Evolutionary conservation across 2,888 invertebrate genomes (phyloP), one percentile per base, ranked within the genome.

Genomic region (Drosophila monieri): DNA sequence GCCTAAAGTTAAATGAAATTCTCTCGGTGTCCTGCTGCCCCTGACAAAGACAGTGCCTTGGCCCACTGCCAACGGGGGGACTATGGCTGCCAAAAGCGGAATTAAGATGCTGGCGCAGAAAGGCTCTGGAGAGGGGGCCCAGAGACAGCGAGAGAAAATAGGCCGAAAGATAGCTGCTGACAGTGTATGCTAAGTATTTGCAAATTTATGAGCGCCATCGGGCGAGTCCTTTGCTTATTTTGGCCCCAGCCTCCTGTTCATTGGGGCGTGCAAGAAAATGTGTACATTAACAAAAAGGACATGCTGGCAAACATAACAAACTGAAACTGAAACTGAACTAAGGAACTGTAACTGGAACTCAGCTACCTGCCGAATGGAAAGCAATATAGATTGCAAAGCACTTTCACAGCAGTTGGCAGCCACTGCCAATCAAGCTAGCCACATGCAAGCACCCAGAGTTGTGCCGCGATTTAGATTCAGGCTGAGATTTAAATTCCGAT

Each of bases 391-490:
- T 77, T 61, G 57, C 41, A 60, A 80, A 67, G 67, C 76, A 73
- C 56, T 78, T 73, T 51, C 48, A 56, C 30, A 58, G 37, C 43
- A 41, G 52, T 23, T 59, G 18, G 39, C 41, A 51, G 73, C 41
- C 15, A 39, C 14, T 10, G 21, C 30, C 30, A 70, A 43, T 80
- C 68, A 84, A 78, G 78, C 73, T 59, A 85, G 78, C 85, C 85
- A 76, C 87, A 81, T 81, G 87, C 84, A 84, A 76, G 85, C 79
- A 69, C 59, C 71, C 71, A 71, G 72, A 60, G 73, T 73, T 75
- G 70, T 57, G 75, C 70, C 68, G 73, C 72, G 73, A 76, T 67
- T 74, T 56, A 39, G 39, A 39, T 15, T 15, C 15, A 39, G 39
- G 15, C 14, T 41, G 9, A 18, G 39, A 41, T 41, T 37, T 14